Evolutionary conservation across 2,888 invertebrate genomes (phyloP).

Genomic region (Emmelina monodactyla): DNA sequence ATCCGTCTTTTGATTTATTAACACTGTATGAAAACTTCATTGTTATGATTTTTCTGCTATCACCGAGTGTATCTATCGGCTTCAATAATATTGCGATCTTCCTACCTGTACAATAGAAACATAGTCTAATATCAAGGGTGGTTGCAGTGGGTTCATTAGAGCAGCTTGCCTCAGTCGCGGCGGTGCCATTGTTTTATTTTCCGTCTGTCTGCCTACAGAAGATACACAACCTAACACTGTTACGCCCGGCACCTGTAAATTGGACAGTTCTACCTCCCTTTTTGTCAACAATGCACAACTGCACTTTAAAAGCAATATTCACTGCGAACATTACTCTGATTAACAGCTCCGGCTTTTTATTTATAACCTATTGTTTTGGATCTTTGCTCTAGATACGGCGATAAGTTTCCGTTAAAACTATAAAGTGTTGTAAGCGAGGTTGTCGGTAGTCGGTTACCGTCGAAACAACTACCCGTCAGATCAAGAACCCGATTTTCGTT

Average conservation of each 20-base stretch:
- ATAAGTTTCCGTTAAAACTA: constrained; percentile 54
- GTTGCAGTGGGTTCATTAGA: constrained; percentile 30
- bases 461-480: constrained; percentile 41
- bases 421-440: constrained; percentile 31
- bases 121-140: constrained; percentile 4
- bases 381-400: constrained; percentile 18
- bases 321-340: too few species aligned
- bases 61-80: too few species aligned
- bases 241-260: constrained; percentile 27
- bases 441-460: constrained; percentile 34
- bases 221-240: constrained; percentile 25
- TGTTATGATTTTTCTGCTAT: too few species aligned
- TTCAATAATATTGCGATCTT: too few species aligned
- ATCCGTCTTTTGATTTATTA: too few species aligned
- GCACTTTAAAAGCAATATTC: too few species aligned
- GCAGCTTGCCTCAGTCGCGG: constrained; percentile 33
- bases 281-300: too few species aligned
- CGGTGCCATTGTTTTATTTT: constrained; percentile 43
- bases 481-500: constrained; percentile 36
- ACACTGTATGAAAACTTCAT: too few species aligned
- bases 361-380: too few species aligned
- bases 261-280: constrained; percentile 19
- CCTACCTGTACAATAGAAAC: background rate
- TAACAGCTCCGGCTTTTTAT: too few species aligned
- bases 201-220: constrained; percentile 32